phyloP scores from a whole-genome alignment of 2,888 invertebrate genomes.

The Rhaphigaster nebulosa region DNA sequence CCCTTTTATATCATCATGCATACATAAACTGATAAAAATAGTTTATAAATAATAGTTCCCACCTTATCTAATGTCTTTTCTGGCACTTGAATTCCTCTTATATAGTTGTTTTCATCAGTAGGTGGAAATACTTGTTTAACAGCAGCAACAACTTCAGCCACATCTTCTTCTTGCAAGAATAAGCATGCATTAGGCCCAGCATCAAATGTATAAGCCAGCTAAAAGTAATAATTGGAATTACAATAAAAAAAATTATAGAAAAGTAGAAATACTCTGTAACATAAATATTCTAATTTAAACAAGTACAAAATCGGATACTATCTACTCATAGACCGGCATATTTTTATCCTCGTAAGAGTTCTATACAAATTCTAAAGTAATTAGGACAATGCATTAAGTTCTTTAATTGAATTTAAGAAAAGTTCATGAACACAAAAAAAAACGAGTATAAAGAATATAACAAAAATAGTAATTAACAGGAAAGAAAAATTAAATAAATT shows the following conservation, averaged over 20 bases:
- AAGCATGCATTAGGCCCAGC: conserved; percentile 98
- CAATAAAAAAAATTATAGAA: neutral
- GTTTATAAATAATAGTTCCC: neutral
- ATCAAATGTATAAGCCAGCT: conserved; percentile 97
- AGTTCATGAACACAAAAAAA: too few species aligned
- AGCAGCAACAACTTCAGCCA: conserved; percentile 77
- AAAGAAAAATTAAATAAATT: too few species aligned
- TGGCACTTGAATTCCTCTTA: conserved; percentile 60
- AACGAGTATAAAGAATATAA: too few species aligned
- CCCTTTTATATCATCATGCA: too few species aligned
- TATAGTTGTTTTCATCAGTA: conserved; percentile 59
- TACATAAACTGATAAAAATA: too few species aligned
- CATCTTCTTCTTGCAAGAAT: conserved; percentile 83
- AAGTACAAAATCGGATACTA: neutral
- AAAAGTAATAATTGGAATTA: conserved; percentile 64
- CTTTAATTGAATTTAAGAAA: too few species aligned
- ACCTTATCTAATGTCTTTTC: conserved; percentile 53
- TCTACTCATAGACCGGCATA: too few species aligned
- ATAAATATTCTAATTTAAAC: neutral
- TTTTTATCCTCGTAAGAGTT: too few species aligned
- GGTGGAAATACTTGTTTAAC: conserved; percentile 81
- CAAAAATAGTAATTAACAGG: too few species aligned
- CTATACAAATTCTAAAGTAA: too few species aligned
- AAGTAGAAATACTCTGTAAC: neutral
- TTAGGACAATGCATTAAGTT: too few species aligned